Evolutionary conservation across 2,797 vertebrate species (phyloP).

Genomic region (Argyrosomus regius): DNA sequence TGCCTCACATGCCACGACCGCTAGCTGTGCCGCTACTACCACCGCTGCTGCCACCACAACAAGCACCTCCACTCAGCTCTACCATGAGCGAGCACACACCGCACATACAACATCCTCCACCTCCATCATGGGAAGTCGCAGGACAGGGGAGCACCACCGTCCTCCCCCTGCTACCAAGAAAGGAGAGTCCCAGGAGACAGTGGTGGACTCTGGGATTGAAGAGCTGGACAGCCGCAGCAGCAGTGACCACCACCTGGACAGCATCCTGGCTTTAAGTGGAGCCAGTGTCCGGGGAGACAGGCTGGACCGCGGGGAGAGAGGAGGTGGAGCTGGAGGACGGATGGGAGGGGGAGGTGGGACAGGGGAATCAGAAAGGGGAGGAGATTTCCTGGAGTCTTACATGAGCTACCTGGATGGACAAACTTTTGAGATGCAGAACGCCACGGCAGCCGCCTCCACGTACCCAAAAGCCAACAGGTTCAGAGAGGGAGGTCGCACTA

Average conservation of each 20-base stretch:
- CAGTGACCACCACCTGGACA: conserved; percentile 94
- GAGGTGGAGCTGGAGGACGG: conserved; percentile 73
- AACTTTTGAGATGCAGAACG: conserved; percentile 90
- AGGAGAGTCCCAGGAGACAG: conserved; percentile 90
- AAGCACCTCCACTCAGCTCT: conserved; percentile 79
- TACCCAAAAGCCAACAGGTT: conserved; percentile 85
- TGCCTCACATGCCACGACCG: conserved; percentile 70
- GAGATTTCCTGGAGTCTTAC: conserved; percentile 92
- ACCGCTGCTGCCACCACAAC: conserved; percentile 78
- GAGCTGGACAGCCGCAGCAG: conserved; percentile 95
- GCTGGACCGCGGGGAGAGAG: conserved; percentile 74
- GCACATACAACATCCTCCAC: conserved; percentile 71
- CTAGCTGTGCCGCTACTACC: conserved; percentile 77
- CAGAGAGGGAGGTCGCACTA: conserved; percentile 80
- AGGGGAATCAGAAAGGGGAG: conserved; percentile 77
- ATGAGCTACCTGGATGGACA: conserved; percentile 95
- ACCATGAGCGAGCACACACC: conserved; percentile 75
- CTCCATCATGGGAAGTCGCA: conserved; percentile 65
- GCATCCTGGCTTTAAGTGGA: conserved; percentile 89
- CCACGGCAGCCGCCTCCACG: conserved; percentile 83
- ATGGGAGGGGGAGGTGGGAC: conserved; percentile 75
- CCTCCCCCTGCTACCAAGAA: conserved; percentile 85
- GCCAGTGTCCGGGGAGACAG: conserved; percentile 81
- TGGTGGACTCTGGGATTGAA: conserved; percentile 94
- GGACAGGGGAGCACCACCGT: conserved; percentile 85